Evolutionary conservation across 1,140 invertebrate species (phyloP).

Genomic region (Pachypsylla venusta): DNA sequence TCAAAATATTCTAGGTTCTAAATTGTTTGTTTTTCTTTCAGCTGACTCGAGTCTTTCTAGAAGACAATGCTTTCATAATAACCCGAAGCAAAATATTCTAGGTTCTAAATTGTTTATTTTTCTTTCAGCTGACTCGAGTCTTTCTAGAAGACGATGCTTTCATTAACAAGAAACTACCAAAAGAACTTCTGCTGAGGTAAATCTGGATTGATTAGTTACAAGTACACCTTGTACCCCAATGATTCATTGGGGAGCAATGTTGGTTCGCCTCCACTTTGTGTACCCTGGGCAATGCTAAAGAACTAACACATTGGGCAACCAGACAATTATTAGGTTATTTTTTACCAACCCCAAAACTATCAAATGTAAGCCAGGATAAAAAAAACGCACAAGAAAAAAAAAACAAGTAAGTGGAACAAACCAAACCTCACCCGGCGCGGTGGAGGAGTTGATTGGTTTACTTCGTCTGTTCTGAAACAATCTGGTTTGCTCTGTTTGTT

Average conservation of each 20-base stretch:
- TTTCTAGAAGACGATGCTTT: slow-evolving; percentile 65
- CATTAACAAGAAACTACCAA: slow-evolving; percentile 92
- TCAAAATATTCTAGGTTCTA: slow-evolving; percentile 1
- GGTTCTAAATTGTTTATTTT: slow-evolving; percentile 12
- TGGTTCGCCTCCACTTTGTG: background rate
- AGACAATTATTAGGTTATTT: background rate
- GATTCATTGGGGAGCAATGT: background rate
- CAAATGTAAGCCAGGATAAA: background rate
- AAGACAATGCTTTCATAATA: slow-evolving; percentile 68
- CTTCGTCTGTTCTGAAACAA: no score
- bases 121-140: slow-evolving; percentile 35
- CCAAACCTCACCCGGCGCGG: no score
- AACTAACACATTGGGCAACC: background rate
- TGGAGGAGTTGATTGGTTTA: no score
- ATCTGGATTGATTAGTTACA: background rate
- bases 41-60: slow-evolving; percentile 40
- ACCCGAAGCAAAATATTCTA: background rate
- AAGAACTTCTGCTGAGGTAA: slow-evolving; percentile 77
- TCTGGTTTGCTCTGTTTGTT: no score
- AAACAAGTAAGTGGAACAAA: no score
- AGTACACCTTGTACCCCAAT: background rate
- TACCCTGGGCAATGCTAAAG: no score
- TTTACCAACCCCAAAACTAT: background rate
- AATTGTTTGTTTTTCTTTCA: slow-evolving; percentile 21
- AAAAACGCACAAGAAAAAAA: no score